Base-by-base conservation (phyloP, 53 echinoderm and acorn worm species). In the Henricia sp. region DNA sequence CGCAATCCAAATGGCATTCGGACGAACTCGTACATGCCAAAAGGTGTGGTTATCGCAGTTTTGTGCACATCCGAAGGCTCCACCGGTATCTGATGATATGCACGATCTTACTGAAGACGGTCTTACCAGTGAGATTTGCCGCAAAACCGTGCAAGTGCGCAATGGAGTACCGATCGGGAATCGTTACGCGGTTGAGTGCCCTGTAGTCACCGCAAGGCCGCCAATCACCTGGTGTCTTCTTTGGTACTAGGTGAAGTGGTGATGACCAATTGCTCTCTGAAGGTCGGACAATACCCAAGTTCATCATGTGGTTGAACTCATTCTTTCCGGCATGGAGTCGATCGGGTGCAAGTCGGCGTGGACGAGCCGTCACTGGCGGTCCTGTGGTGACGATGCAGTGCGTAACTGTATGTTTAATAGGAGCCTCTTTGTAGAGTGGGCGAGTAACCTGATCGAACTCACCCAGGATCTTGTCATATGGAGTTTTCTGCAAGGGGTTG, bases 211-310 rank as follows among this genome's bases (percentile, higher is more conserved):
- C 84, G 27, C 84, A 84, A 0, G 84, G 84, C 0, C 85, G 85
- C 85, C 73, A 85, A 33, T 85, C 85, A 1, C 84, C 56, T 1
- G 70, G 11, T n/a, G n/a, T n/a, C 54, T 54, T 54, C 20, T 54
- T 54, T 4, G 54, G 54, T 4, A 54, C 54, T 83, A 83, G 57
- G 40, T 88, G 89, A 14, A 88, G 51, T 17, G 74, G 83, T 6
- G 72, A 83, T 29, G 89, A 23, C 89, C 84, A 89, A 55, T 51
- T 63, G 52, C 89, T 84, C 4, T 84, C 36, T 5, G 89, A 84
- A 5, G 53, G 84, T n/a, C 55, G 35, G 42, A 89, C 55, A 43
- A 84, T 89, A 36, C 67, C 72, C 38, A 89, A 32, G 41, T 89
- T 51, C 4, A 89, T 41, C 89, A 83, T 89, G 83, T 84, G 83